Conservation (phyloP, 2,113 vertebrate genomes). For the Dromiciops gliroides region DNA sequence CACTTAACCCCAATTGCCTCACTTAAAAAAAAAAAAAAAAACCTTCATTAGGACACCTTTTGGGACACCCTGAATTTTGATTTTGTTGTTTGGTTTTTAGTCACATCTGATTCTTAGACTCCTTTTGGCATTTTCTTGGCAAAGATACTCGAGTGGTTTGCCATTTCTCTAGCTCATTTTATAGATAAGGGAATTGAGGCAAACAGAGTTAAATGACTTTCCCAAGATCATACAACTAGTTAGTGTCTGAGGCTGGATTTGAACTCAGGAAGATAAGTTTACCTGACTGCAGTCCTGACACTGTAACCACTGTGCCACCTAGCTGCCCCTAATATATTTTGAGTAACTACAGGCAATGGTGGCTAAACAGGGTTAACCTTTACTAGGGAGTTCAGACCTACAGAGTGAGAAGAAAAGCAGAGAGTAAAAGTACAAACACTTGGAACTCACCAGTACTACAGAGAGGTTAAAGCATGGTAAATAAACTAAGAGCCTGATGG, state of each 20-base stretch:
- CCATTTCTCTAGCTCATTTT: not conserved
- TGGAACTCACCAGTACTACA: not conserved
- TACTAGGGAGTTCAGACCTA: not conserved
- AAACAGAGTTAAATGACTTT: not conserved
- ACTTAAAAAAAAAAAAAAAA: too few species aligned
- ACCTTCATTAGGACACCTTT: not conserved
- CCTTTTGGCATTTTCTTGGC: too few species aligned
- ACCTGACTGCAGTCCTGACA: not conserved
- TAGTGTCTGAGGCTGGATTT: not conserved
- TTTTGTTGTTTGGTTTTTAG: not conserved
- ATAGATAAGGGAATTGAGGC: not conserved
- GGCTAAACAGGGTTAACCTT: not conserved
- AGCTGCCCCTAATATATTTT: not conserved
- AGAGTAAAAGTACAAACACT: not conserved
- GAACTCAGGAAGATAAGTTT: not conserved
- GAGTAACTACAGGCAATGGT: not conserved
- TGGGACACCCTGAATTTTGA: not conserved
- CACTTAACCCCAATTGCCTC: too few species aligned
- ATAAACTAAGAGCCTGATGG: not conserved
- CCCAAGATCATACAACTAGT: not conserved
- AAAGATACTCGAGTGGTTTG: too few species aligned
- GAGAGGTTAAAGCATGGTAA: not conserved
- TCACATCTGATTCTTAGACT: too few species aligned
- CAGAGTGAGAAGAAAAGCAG: not conserved
- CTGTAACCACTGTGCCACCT: not conserved